Base-by-base conservation (phyloP, 30 jellyfish, hydroid and myxozoan genomes). In the Catostylus mosaicus region DNA sequence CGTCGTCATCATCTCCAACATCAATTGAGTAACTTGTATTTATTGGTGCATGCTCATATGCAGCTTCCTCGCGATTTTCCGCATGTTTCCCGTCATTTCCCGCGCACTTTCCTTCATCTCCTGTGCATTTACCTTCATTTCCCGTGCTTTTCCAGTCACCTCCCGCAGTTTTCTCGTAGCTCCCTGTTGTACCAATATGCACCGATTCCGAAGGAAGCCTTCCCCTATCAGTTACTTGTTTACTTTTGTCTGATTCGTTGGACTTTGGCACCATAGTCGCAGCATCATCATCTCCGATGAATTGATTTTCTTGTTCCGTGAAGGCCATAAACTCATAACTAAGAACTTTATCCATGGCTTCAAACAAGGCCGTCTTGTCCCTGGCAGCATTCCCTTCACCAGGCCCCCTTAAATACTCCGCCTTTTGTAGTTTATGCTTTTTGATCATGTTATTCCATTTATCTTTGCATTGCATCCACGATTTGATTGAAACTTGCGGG, bases 381-480 rank as follows among this genome's bases (percentile, higher is more conserved):
- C 63, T 35, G 64, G 64, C 73, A 34, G 33, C 43, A 26, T 43
- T 22, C 32, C 30, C 87, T 22, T 68, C 76, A 51, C 1, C 33
- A 18, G 24, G 56, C 30, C 65, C 65, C 14, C 64, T 33, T 18
- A 48, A 40, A 40, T 79, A 37, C 30, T 79, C 82, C 1, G 57
- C 23, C 31, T 29, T 63, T 27, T 64, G 79, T 8, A 59, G 30
- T 43, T 64, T 79, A 48, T 79, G 89, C 59, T 79, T 79, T 45
- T 79, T 79, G 18, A 79, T 36, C 89, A 79, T 79, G 47, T 79
- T 79, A 32, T 79, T 79, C 89, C 89, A 79, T 32, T 79, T 79
- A 56, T 79, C 89, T 29, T 79, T 79, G 57, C 89, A 79, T 22
- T 79, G 89, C 89, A 79, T 79, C 89, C 89, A 79, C 11, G 89